phyloP scores from a whole-genome alignment of 2,888 invertebrate genomes.

The Colletes collaris region DNA sequence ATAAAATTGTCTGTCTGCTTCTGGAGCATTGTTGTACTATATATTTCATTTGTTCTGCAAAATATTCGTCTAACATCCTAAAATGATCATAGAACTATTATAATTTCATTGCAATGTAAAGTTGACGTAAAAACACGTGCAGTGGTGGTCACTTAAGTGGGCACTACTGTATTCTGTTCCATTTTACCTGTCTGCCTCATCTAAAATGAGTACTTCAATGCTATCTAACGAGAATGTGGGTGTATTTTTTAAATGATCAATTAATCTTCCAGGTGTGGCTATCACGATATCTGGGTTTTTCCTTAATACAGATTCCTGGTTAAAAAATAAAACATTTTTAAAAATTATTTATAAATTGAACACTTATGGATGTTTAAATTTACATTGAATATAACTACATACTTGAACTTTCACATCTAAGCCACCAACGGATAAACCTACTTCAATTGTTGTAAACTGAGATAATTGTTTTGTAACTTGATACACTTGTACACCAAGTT shows the following conservation, averaged over 20 bases:
- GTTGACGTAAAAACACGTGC: too few species aligned
- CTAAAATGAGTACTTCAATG: constrained; percentile 94
- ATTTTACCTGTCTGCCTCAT: constrained; percentile 89
- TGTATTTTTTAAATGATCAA: constrained; percentile 98
- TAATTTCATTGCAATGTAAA: neutral
- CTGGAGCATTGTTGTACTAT: constrained; percentile 96
- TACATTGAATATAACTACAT: constrained; percentile 62
- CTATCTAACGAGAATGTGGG: constrained; percentile 95
- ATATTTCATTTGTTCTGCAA: constrained; percentile 99
- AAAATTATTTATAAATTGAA: neutral
- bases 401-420: constrained; percentile 90
- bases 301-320: constrained; percentile 90
- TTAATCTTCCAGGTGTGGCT: constrained; percentile 98
- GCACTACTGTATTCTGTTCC: neutral
- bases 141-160: too few species aligned
- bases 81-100: constrained; percentile 42
- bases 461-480: constrained; percentile 95
- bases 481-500: constrained; percentile 98
- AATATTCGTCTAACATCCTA: constrained; percentile 99
- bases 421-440: constrained; percentile 94
- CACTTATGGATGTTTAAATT: neutral
- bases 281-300: constrained; percentile 98
- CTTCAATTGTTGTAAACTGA: constrained; percentile 92
- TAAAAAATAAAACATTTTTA: constrained; percentile 7
- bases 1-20: constrained; percentile 97